These are phyloP conservation scores for Oligia strigilis DNA, from an alignment of 2,888 invertebrate species.

Conservation along the genomic window DNA sequence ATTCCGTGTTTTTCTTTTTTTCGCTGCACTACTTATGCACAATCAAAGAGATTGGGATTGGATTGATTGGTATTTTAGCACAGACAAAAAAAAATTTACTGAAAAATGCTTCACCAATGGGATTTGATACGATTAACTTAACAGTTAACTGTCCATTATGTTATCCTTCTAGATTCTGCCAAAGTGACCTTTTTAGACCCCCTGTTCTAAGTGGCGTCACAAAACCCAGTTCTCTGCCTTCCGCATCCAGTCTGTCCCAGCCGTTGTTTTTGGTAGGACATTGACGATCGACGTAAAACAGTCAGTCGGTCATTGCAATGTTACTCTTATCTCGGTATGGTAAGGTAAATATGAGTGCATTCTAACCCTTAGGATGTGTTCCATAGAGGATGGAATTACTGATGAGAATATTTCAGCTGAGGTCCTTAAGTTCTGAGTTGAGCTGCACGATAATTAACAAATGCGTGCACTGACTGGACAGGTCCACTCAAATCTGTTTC, in stretches of 20 bases:
- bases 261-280: too few relatives aligned
- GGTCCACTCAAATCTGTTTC: neutral
- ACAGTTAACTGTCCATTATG: too few relatives aligned
- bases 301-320: neutral
- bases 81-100: too few relatives aligned
- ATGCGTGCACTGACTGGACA: neutral
- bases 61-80: too few relatives aligned
- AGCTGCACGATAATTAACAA: neutral
- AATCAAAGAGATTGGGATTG: too few relatives aligned
- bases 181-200: too few relatives aligned
- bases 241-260: neutral
- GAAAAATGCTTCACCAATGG: too few relatives aligned
- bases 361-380: neutral
- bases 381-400: neutral
- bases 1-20: too few relatives aligned
- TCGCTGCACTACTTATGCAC: too few relatives aligned
- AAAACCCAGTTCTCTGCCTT: neutral
- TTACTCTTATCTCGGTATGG: too few relatives aligned
- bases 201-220: neutral
- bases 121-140: too few relatives aligned
- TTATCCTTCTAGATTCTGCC: too few relatives aligned
- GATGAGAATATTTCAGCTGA: neutral
- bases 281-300: neutral
- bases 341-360: neutral
- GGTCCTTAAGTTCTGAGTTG: neutral